phyloP scores from a whole-genome alignment of 2,113 vertebrate species.

The Zosterops pallidus region DNA sequence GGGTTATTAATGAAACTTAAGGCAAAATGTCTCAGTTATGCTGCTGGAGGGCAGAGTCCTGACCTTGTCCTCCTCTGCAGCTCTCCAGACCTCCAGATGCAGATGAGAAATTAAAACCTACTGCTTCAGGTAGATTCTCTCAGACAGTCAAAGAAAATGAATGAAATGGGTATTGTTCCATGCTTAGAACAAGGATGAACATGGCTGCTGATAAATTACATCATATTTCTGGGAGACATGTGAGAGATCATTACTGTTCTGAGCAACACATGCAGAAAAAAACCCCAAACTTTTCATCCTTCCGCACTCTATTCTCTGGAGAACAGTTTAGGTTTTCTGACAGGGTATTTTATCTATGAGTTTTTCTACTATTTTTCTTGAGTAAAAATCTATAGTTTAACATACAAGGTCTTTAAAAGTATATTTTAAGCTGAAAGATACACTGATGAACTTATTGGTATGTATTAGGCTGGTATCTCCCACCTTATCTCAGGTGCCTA shows the following conservation, averaged over 20 bases:
- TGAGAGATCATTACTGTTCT: neutral
- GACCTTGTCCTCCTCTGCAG: neutral
- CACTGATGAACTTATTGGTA: neutral
- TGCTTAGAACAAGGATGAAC: neutral
- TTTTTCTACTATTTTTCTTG: neutral
- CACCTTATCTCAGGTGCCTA: slow-evolving; percentile 52
- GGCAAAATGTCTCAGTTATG: slow-evolving; percentile 4
- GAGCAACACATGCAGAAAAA: neutral
- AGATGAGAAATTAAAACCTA: neutral
- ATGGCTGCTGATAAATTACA: neutral
- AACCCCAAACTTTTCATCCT: neutral
- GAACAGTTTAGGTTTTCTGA: neutral
- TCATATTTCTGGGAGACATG: neutral
- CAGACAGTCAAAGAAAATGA: neutral
- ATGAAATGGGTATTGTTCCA: neutral
- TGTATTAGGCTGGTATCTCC: slow-evolving; percentile 6
- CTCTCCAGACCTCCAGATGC: neutral
- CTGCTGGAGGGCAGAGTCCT: slow-evolving; percentile 14
- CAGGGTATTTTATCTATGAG: neutral
- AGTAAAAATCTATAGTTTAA: neutral
- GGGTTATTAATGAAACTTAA: slow-evolving; percentile 50
- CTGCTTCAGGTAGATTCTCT: neutral
- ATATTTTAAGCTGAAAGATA: neutral
- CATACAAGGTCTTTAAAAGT: neutral
- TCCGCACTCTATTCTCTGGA: neutral